These are phyloP conservation scores for Parapsyche elsis DNA, from an alignment of 1,140 invertebrate genomes.

Conservation along the genomic window DNA sequence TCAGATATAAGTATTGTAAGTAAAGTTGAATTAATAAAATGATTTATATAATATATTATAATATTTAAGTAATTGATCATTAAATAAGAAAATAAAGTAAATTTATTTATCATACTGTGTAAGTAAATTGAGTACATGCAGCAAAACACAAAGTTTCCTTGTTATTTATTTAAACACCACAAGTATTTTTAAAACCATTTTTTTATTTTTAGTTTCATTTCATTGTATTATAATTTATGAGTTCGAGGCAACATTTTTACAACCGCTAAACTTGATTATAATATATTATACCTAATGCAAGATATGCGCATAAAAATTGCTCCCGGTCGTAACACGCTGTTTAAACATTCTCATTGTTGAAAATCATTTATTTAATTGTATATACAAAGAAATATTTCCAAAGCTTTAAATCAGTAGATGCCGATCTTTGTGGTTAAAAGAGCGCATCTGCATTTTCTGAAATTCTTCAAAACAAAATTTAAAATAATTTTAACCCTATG, in stretches of 20 bases:
- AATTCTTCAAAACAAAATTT: too few relatives aligned
- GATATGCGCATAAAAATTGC: not conserved
- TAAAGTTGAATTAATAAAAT: conserved; percentile 39
- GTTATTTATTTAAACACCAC: conserved; percentile 41
- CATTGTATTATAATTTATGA: too few relatives aligned
- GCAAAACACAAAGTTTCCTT: conserved; percentile 54
- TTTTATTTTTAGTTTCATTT: not conserved
- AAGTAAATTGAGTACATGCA: conserved; percentile 54
- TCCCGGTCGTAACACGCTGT: not conserved
- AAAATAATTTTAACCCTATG: too few relatives aligned
- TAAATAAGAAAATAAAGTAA: conserved; percentile 53
- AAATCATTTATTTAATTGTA: too few relatives aligned
- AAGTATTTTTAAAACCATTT: not conserved
- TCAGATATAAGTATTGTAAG: conserved; percentile 37
- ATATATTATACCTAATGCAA: not conserved
- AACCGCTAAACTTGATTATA: not conserved
- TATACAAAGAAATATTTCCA: too few relatives aligned
- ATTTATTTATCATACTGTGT: conserved; percentile 55
- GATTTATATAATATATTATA: conserved; percentile 48
- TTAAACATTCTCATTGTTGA: not conserved
- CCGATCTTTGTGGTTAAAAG: too few relatives aligned
- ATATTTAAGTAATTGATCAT: conserved; percentile 49
- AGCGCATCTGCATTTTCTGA: too few relatives aligned
- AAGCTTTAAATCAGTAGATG: too few relatives aligned
- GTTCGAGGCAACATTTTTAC: not conserved